Conservation (phyloP, 1,140 invertebrate genomes). For the Drosophila nigrodunni region DNA sequence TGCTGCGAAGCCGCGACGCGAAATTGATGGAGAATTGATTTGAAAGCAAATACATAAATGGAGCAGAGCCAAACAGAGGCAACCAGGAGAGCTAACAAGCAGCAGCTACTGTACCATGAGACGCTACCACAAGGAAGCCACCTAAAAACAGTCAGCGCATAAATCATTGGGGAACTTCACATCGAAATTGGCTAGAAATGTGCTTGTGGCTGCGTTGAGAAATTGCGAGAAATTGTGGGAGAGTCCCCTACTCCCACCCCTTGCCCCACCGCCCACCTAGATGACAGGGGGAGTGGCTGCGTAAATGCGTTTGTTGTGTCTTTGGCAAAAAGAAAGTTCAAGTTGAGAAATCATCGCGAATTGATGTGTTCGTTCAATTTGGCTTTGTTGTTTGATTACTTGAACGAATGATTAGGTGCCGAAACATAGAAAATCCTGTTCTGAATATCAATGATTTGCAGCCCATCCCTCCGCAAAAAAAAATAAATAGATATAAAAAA, state of each 20-base stretch:
- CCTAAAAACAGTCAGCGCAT: constrained; percentile 46
- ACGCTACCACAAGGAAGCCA: constrained; percentile 27
- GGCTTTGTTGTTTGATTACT: constrained; percentile 58
- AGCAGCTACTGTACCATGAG: not conserved
- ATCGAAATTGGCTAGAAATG: constrained; percentile 55
- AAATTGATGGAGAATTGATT: constrained; percentile 82
- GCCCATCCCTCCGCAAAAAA: not conserved
- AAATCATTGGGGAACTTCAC: constrained; percentile 48
- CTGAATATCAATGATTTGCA: constrained; percentile 46
- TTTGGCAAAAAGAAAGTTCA: constrained; percentile 17
- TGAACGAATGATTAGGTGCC: constrained; percentile 55
- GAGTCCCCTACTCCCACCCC: not conserved
- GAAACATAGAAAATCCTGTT: constrained; percentile 44
- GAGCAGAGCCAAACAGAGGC: constrained; percentile 32
- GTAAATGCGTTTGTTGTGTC: constrained; percentile 49
- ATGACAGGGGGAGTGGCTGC: not conserved
- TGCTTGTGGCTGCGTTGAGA: constrained; percentile 37
- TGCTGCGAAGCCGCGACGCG: constrained; percentile 62
- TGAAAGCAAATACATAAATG: constrained; percentile 82
- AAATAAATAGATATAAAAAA: too few relatives aligned
- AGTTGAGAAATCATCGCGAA: constrained; percentile 54
- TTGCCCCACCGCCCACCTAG: not conserved
- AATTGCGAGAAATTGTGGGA: constrained; percentile 29
- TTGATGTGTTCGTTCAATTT: constrained; percentile 56
- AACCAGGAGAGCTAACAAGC: not conserved